phyloP scores from a whole-genome alignment of 2,888 invertebrate genomes.

The Gnatocerus cornutus region DNA sequence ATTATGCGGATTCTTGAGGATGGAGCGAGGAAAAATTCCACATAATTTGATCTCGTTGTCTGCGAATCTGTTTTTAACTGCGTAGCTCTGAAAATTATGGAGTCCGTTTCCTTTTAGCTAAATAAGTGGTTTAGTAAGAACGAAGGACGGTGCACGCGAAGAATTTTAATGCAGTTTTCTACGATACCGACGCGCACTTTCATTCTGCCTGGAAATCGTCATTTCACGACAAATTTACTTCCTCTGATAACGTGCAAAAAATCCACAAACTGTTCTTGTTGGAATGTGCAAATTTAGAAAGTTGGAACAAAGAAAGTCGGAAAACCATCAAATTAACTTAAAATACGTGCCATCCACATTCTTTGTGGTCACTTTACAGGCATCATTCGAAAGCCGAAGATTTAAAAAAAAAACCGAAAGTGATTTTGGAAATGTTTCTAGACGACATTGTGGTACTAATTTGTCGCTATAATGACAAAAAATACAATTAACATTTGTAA shows the following conservation, averaged over 20 bases:
- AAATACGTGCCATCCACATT: no score
- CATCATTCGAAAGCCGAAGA: no score
- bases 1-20: no score
- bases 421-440: not conserved
- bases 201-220: no score
- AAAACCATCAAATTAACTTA: no score
- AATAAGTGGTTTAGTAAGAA: not conserved
- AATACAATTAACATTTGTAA: not conserved
- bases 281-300: not conserved
- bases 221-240: not conserved
- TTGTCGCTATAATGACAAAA: not conserved
- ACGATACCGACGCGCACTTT: no score
- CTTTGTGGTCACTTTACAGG: no score
- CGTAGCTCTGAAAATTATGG: no score
- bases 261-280: not conserved
- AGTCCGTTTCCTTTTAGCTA: not conserved
- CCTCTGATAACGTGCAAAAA: not conserved
- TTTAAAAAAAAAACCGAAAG: no score
- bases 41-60: not conserved
- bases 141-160: not conserved
- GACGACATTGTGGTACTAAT: not conserved
- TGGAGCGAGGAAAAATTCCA: no score
- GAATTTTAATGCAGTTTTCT: slow-evolving; percentile 4
- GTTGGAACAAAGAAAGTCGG: not conserved
- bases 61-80: no score